Conservation (phyloP, 2,888 invertebrate genomes). For the Deilephila elpenor region DNA sequence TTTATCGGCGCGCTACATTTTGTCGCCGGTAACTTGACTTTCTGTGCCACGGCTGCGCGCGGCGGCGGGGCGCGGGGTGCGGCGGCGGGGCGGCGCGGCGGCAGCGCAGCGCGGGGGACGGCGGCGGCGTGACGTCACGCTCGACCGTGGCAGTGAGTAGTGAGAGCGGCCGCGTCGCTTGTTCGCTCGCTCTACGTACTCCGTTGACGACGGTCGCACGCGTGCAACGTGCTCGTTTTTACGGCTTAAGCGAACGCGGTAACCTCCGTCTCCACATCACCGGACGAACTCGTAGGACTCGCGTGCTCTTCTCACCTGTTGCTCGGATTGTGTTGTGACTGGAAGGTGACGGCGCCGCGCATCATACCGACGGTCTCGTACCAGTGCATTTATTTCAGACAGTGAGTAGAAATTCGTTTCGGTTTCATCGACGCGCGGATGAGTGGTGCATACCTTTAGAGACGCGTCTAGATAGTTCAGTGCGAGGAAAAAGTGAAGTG, state of each 20-base stretch:
- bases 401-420: slow-evolving; percentile 70
- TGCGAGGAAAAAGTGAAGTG: slow-evolving; percentile 81
- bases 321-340: slow-evolving; percentile 73
- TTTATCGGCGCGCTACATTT: slow-evolving; percentile 80
- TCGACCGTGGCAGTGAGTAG: slow-evolving; percentile 83
- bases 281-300: slow-evolving; percentile 64
- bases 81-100: slow-evolving; percentile 52
- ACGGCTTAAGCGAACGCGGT: slow-evolving; percentile 62
- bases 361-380: slow-evolving; percentile 51
- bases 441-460: slow-evolving; percentile 73
- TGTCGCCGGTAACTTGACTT: slow-evolving; percentile 78
- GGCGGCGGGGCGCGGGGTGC: slow-evolving; percentile 51
- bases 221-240: slow-evolving; percentile 73
- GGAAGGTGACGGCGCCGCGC: slow-evolving; percentile 50
- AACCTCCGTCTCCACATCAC: slow-evolving; percentile 62
- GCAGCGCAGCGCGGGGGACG: slow-evolving; percentile 50
- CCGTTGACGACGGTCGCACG: slow-evolving; percentile 80
- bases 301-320: slow-evolving; percentile 70
- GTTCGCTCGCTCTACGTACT: slow-evolving; percentile 79
- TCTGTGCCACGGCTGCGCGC: slow-evolving; percentile 79
- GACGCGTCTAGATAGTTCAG: slow-evolving; percentile 76
- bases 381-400: slow-evolving; percentile 61
- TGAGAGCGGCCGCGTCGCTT: slow-evolving; percentile 78
- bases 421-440: slow-evolving; percentile 66
- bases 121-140: slow-evolving; percentile 77